Evolutionary conservation across 92 coral and sea anemone species (phyloP).

Genomic region (Phenganax stokvisi): DNA sequence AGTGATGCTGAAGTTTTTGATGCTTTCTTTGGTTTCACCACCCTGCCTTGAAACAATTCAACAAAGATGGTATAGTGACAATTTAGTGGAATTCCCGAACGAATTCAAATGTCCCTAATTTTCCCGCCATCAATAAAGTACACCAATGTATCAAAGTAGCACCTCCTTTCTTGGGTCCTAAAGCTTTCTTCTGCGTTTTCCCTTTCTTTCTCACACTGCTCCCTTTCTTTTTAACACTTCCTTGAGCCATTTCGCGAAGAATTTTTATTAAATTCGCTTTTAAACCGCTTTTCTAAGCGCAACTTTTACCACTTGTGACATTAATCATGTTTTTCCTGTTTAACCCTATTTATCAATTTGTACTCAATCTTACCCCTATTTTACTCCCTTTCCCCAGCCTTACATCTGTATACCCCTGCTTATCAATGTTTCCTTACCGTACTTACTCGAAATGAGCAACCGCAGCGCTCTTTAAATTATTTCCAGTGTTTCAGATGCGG

Average conservation of each 20-base stretch:
- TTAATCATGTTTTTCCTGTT: too few species aligned
- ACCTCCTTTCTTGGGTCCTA: conserved; percentile 93
- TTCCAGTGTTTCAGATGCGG: too few species aligned
- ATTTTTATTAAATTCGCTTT: neutral
- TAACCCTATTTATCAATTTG: too few species aligned
- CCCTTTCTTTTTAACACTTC: conserved; percentile 69
- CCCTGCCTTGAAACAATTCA: conserved; percentile 10
- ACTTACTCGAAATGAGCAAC: too few species aligned
- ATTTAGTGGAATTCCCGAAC: neutral
- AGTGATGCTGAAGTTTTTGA: neutral
- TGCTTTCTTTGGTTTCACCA: conserved; percentile 14
- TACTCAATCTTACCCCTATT: too few species aligned
- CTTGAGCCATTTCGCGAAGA: conserved; percentile 68
- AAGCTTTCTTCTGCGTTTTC: conserved; percentile 66
- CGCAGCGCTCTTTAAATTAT: too few species aligned
- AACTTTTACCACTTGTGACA: too few species aligned
- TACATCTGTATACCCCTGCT: too few species aligned
- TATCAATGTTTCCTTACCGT: too few species aligned
- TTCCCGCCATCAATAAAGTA: neutral
- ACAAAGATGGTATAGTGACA: neutral
- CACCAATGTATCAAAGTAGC: neutral
- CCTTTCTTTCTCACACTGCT: conserved; percentile 49
- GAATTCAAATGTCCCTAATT: neutral
- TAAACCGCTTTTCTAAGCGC: too few species aligned
- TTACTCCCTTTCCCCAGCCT: too few species aligned